Evolutionary conservation across 2,797 vertebrate species (phyloP).

Genomic region (Labeo calbasu): DNA sequence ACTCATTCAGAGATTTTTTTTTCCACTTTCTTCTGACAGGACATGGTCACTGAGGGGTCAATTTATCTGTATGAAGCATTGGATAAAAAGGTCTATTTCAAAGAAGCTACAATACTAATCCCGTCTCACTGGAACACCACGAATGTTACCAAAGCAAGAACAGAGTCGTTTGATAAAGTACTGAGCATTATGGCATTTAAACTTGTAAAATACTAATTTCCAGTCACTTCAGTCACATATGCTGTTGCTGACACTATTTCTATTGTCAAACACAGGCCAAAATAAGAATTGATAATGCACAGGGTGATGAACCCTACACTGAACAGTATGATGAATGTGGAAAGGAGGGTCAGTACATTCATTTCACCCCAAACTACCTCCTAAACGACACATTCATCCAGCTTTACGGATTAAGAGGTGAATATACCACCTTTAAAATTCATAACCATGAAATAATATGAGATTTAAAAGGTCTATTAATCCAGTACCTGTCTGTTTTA

Average conservation of each 20-base stretch:
- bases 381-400: no score
- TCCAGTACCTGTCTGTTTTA: no score
- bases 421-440: no score
- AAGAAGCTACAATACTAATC: conserved; percentile 71
- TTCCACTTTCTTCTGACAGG: conserved; percentile 57
- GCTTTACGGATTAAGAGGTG: no score
- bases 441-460: no score
- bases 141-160: conserved; percentile 62
- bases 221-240: neutral
- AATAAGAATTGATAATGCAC: neutral
- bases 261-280: no score
- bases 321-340: conserved; percentile 71
- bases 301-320: conserved; percentile 72
- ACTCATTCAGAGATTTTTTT: neutral
- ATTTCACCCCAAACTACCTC: no score
- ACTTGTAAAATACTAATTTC: no score
- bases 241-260: neutral
- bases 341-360: conserved; percentile 68
- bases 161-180: conserved; percentile 72
- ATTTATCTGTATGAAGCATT: conserved; percentile 71
- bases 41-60: conserved; percentile 73
- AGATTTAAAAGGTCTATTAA: no score
- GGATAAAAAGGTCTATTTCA: conserved; percentile 50
- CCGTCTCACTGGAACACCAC: conserved; percentile 69
- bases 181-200: neutral